Evolutionary conservation across 2,797 vertebrate species (phyloP).

Genomic region (Hapalemur alaotrensis): DNA sequence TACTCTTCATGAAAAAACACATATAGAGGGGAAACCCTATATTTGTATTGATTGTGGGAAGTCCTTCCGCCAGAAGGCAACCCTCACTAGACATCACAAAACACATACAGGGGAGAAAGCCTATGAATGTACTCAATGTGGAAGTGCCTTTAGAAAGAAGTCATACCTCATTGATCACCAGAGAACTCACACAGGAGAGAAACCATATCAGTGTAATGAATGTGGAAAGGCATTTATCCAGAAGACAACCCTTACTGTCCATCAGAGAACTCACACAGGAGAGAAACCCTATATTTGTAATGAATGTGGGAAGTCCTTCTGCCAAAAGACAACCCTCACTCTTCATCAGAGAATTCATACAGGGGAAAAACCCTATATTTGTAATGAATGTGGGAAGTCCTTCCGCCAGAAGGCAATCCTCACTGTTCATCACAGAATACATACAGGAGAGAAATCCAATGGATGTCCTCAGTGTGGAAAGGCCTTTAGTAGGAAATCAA

Average conservation of each 20-base stretch:
- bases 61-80: constrained; percentile 76
- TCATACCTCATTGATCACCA: constrained; percentile 77
- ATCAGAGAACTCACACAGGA: constrained; percentile 76
- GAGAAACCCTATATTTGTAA: constrained; percentile 76
- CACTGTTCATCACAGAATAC: constrained; percentile 77
- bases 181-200: constrained; percentile 78
- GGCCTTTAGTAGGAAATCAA: constrained; percentile 78
- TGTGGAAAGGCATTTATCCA: constrained; percentile 78
- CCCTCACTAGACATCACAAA: constrained; percentile 77
- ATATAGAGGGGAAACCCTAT: constrained; percentile 73
- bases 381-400: constrained; percentile 76
- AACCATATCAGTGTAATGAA: constrained; percentile 73
- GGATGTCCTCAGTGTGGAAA: constrained; percentile 76
- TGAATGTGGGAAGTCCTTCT: constrained; percentile 75
- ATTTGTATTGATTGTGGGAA: constrained; percentile 76
- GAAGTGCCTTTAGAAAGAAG: constrained; percentile 79
- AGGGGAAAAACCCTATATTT: constrained; percentile 75
- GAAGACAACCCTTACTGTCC: constrained; percentile 78
- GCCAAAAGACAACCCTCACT: constrained; percentile 77
- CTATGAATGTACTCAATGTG: constrained; percentile 75
- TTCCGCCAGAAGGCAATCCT: constrained; percentile 78
- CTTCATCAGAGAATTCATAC: constrained; percentile 78
- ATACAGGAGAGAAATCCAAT: constrained; percentile 76
- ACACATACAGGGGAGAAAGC: constrained; percentile 77
- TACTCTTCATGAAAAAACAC: constrained; percentile 77